A percentile compares a stretch with the other conserved stretches of the same genome.
Evolutionary conservation across 2,888 invertebrate genomes (phyloP).

Genomic region (Drepana falcataria): DNA sequence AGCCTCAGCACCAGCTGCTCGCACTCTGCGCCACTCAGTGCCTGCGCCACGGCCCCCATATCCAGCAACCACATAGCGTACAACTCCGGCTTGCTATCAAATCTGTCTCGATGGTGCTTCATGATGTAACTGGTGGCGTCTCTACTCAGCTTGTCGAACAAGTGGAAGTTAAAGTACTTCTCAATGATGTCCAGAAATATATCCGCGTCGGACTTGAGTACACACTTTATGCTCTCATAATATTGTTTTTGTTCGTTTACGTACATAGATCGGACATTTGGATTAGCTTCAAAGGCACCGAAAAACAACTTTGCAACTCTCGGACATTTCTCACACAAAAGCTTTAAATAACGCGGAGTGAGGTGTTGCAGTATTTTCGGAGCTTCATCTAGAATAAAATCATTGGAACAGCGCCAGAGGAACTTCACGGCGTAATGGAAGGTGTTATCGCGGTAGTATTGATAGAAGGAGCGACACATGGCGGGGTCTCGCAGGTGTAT

Average conservation of each 20-base stretch:
- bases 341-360: slow-evolving; percentile 35
- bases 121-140: slow-evolving; percentile 37
- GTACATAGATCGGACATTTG: slow-evolving; percentile 23
- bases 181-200: slow-evolving; percentile 43
- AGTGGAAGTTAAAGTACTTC: slow-evolving; percentile 28
- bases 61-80: slow-evolving; percentile 40
- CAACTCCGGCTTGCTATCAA: slow-evolving; percentile 39
- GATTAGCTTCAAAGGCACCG: slow-evolving; percentile 28
- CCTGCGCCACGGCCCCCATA: slow-evolving; percentile 33
- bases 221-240: slow-evolving; percentile 31
- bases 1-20: slow-evolving; percentile 28
- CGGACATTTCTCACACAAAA: slow-evolving; percentile 42
- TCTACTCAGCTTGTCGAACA: slow-evolving; percentile 22
- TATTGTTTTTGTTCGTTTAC: slow-evolving; percentile 21
- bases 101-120: slow-evolving; percentile 33
- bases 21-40: slow-evolving; percentile 35
- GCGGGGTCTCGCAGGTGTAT: slow-evolving; percentile 16
- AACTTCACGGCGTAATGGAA: slow-evolving; percentile 40
- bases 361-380: slow-evolving; percentile 33
- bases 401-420: slow-evolving; percentile 34
- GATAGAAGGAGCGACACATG: slow-evolving; percentile 44
- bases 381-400: slow-evolving; percentile 33
- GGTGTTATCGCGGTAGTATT: slow-evolving; percentile 32
- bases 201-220: slow-evolving; percentile 37
- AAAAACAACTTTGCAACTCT: slow-evolving; percentile 38